Evolutionary conservation across 1,140 invertebrate genomes (phyloP), one percentile per base, ranked within the genome.

Genomic region (Parasteatoda tepidariorum): DNA sequence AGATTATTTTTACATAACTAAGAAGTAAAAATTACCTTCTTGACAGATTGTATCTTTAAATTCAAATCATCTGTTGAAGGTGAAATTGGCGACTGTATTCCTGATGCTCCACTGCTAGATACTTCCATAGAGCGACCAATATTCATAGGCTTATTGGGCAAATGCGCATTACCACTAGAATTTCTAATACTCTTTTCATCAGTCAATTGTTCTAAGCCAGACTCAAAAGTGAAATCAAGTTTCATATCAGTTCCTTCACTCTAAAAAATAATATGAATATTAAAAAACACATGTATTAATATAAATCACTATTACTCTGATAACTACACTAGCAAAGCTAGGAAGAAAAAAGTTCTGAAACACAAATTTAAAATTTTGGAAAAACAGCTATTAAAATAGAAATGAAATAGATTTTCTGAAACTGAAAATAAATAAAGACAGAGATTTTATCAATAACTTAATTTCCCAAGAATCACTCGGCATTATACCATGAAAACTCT

Each of bases 31-130:
- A 59, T 61, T 61, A 94, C 95, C 89, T 96, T 97, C 89, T 97
- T 97, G 4, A 97, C 96, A 71, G 95, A 96, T 7, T 95, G 95
- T 86, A 98, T 97, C 90, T 98, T 98, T 88, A 96, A 92, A 90
- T 97, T 96, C 13, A 98, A 91, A 88, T 97, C 96, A 34, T 95
- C 95, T 18, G 94, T 93, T 0, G 94, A 94, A 11, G 93, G 92
- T 7, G 92, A 93, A 83, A 92, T 92, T 2, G 92, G 92, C 82
- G 91, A 92, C 48, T 90, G 90, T 11, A 88, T 87, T 34, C 86
- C 86, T 5, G 90, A 84, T 6, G 86, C 34, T 64, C 78, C 13
- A 67, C 73, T n/a, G 78, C 70, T 74, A 67, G 90, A 88, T 85
- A 91, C 90, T 66, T 93, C 93, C 76, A 93, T 92, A n/a, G 92